Evolutionary conservation across 2,797 vertebrate genomes (phyloP), one percentile per base, ranked within the genome.

Genomic region (Corythornis leucogaster): DNA sequence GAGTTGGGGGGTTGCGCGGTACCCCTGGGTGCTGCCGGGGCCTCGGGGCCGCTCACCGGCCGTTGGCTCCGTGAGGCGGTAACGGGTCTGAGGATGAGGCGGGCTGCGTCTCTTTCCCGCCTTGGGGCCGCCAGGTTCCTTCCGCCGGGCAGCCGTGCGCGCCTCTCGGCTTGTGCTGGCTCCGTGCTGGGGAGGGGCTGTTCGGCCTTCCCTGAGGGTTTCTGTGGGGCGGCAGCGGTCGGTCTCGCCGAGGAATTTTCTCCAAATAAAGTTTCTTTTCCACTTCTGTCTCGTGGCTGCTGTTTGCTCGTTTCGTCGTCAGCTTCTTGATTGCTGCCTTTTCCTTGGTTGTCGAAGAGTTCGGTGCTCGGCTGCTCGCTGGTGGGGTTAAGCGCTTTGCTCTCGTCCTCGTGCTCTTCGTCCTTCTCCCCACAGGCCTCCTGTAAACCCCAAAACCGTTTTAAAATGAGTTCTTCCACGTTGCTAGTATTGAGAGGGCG

Each of bases 381-480:
- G 3, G 3, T 1, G 50, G 9, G 8, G 17, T 16, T 7, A 3
- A 17, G 40, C 13, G 8, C 35, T 25, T n/a, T 18, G 26, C 18
- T 30, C 8, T 20, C 5, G 19, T 28, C n/a, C 35, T 15, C 24
- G 8, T 22, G 45, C 38, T 58, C 18, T 21, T 57, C 20, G 17
- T 3, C 31, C 19, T 5, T 2, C 22, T 3, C 28, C 12, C 15
- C 21, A 7, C 43, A 9, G 35, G 45, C 48, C 38, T 33, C 1
- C 10, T 33, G 19, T 25, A 8, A 42, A 28, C 15, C 6, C 11
- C 8, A 2, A 16, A 40, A 53, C 50, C 30, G 16, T 26, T 30
- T 53, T 12, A 3, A 35, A n/a, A 5, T 12, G 1, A 20, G 2
- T 20, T 15, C 5, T 25, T 43, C 6, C 22, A 0, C 4, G 0